Evolutionary conservation across 2,113 vertebrate genomes (phyloP).

Genomic region (Corythaixoides concolor): DNA sequence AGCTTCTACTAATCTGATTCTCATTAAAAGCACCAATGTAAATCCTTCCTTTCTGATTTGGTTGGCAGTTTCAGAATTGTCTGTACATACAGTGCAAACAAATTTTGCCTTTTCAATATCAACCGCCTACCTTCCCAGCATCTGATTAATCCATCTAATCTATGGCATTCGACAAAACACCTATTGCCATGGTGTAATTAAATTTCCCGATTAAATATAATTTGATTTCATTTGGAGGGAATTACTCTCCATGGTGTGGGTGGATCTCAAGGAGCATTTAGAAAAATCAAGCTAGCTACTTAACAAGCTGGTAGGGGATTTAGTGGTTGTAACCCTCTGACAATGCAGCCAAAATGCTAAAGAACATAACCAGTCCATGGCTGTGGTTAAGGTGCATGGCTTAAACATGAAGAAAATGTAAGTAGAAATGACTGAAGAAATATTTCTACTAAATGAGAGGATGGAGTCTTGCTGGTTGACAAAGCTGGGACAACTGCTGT

Average conservation of each 20-base stretch:
- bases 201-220: neutral
- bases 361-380: neutral
- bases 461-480: neutral
- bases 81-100: neutral
- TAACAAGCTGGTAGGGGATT: neutral
- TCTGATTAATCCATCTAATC: slow-evolving; percentile 13
- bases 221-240: neutral
- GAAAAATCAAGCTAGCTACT: neutral
- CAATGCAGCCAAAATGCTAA: neutral
- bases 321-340: neutral
- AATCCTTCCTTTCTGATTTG: slow-evolving; percentile 12
- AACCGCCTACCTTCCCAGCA: neutral
- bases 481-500: neutral
- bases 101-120: slow-evolving; percentile 13
- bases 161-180: neutral
- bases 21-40: neutral
- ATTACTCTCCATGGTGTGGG: neutral
- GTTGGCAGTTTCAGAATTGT: slow-evolving; percentile 6
- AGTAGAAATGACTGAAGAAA: neutral
- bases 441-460: neutral
- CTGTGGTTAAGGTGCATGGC: rapidly evolving
- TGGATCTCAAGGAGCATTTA: neutral
- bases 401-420: neutral
- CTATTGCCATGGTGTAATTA: neutral
- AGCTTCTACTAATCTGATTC: slow-evolving; percentile 2